Conservation (phyloP, 2,113 vertebrate species). For the Actenoides hombroni region DNA sequence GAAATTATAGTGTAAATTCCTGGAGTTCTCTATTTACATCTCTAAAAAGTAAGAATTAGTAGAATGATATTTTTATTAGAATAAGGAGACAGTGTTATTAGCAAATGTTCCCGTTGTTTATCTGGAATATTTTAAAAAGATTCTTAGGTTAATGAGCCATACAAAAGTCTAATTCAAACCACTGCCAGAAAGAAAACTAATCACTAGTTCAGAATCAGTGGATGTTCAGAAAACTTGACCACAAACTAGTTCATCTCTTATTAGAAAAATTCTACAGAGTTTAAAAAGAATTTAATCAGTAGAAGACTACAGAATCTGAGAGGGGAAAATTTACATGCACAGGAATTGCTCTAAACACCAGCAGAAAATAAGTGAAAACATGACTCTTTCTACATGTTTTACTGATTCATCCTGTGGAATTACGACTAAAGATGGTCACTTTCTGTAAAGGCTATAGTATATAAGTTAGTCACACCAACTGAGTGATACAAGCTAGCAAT, state of each 20-base stretch:
- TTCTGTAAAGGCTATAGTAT: neutral
- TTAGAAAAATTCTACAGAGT: neutral
- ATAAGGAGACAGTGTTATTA: neutral
- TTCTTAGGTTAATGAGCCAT: neutral
- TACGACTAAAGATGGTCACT: neutral
- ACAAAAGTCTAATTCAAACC: neutral
- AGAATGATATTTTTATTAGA: neutral
- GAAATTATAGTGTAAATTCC: neutral
- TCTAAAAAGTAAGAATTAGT: neutral
- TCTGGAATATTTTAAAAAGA: neutral
- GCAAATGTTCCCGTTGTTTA: neutral
- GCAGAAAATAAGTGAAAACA: neutral
- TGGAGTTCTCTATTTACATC: neutral
- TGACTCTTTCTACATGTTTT: neutral
- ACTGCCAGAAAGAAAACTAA: neutral
- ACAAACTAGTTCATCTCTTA: neutral
- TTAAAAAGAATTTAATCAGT: neutral
- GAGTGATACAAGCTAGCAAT: neutral
- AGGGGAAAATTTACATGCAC: neutral
- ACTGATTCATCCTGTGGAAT: neutral
- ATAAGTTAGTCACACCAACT: neutral
- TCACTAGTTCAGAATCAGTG: neutral
- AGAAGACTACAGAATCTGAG: neutral
- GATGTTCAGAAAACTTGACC: neutral
- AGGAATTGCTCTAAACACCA: neutral